A percentile compares a stretch with the other conserved stretches of the same genome.
phyloP scores from a whole-genome alignment of 1,140 invertebrate species.

The Pseudoatta argentina region DNA sequence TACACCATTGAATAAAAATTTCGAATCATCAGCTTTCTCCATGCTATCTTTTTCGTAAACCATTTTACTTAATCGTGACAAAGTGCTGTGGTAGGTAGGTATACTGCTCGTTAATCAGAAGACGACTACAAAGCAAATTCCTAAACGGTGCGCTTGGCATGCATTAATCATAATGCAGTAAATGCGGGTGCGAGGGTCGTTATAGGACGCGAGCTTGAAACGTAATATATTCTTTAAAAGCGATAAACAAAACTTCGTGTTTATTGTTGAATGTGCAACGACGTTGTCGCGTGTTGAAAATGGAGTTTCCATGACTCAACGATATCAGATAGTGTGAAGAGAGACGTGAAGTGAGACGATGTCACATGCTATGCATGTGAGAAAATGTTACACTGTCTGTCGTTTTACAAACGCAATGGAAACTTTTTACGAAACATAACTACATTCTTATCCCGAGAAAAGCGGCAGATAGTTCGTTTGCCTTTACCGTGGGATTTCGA shows the following conservation, averaged over 20 bases:
- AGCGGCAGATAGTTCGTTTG: conserved; percentile 7
- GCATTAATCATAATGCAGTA: conserved; percentile 47
- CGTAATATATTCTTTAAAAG: conserved; percentile 44
- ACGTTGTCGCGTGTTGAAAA: conserved; percentile 38
- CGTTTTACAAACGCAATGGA: neutral
- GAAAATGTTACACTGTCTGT: neutral
- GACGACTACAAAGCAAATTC: conserved; percentile 27
- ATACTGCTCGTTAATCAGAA: conserved; percentile 43
- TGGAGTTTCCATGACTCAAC: conserved; percentile 58
- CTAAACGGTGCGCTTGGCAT: neutral
- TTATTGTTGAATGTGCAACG: conserved; percentile 39
- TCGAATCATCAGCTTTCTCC: neutral
- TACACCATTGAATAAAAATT: conserved; percentile 17
- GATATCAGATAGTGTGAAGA: conserved; percentile 49
- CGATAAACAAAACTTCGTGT: neutral
- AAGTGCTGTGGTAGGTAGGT: neutral
- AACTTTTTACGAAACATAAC: neutral
- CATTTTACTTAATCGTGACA: conserved; percentile 27
- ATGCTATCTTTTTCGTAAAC: neutral
- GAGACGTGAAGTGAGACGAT: conserved; percentile 27
- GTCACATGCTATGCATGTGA: neutral
- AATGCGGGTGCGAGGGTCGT: neutral
- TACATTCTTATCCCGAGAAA: no score
- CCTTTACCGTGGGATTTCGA: conserved; percentile 10
- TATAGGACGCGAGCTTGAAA: conserved; percentile 26